Evolutionary conservation across 2,797 vertebrate genomes (phyloP), one percentile per base, ranked within the genome.

Genomic region (Sylvia borin): DNA sequence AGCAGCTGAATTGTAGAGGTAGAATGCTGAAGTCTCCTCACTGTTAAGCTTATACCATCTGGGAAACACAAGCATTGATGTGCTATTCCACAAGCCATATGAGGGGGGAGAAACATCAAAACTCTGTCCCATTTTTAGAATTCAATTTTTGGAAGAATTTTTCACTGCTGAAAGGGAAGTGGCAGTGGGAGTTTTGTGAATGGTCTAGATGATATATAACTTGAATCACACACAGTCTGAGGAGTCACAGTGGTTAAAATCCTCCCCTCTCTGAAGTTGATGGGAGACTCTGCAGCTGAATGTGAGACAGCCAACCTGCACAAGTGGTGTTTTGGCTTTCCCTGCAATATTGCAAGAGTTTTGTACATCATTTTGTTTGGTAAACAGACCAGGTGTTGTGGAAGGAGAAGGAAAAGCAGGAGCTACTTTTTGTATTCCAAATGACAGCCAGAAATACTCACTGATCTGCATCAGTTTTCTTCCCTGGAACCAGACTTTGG

Each of bases 281-380:
- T n/a, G 31, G 40, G 45, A 84, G 12, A 26, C 20, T 71, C 7
- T 0, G 18, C 0, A 0, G 19, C 21, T 0, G 1, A 73, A 58
- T 1, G 0, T 0, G 0, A 77, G 50, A 31, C 27, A 74, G 15
- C 13, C 53, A 88, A 24, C 16, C 22, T 78, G 81, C 58, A 38
- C 0, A 4, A 65, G 3, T 1, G 0, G 31, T 82, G 54, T 43
- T 85, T 80, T 67, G 54, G 9, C 36, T 91, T 77, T 90, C 38
- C 14, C 25, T 83, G 43, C 17, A 55, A 42, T 25, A 20, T 43
- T 73, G 65, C 65, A 80, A 77, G 70, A 65, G 8, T 53, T 95
- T 65, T 94, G 25, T 50, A 72, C 36, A 24, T 54, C 0, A 5
- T 32, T 65, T 16, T 68, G 21, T 74, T 93, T 57, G 42, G 27